Evolutionary conservation across 2,888 invertebrate species (phyloP).

Genomic region (Exephanes ischioxanthus): DNA sequence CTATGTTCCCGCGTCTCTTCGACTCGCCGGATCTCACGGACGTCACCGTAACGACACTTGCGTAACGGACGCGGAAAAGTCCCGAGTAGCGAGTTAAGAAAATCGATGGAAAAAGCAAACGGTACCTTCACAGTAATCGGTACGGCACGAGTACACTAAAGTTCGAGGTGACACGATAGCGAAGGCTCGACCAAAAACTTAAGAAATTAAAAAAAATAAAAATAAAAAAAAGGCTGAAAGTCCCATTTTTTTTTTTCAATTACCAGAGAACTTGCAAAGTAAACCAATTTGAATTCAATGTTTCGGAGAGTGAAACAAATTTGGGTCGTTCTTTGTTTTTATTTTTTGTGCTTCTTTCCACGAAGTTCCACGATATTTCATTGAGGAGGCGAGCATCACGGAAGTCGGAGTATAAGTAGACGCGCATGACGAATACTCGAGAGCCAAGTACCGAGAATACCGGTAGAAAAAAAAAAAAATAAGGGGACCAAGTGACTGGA

Average conservation of each 20-base stretch:
- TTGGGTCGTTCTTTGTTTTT: background rate
- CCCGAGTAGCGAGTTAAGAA: background rate
- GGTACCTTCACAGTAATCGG: background rate
- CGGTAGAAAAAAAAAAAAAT: slow-evolving; percentile 41
- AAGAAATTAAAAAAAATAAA: no score
- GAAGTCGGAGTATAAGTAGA: slow-evolving; percentile 20
- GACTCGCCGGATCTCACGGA: slow-evolving; percentile 32
- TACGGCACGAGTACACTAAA: background rate
- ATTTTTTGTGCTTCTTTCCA: background rate
- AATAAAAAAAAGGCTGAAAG: no score
- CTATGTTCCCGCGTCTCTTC: slow-evolving; percentile 39
- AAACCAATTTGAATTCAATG: no score
- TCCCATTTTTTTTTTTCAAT: no score
- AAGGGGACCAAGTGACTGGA: slow-evolving; percentile 33
- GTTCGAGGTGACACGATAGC: background rate
- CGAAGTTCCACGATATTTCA: background rate
- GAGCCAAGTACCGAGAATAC: slow-evolving; percentile 56
- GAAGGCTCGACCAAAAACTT: background rate
- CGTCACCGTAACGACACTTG: slow-evolving; percentile 5
- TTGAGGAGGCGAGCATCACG: background rate
- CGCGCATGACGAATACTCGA: slow-evolving; percentile 52
- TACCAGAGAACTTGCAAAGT: no score
- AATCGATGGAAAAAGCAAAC: slow-evolving; percentile 26
- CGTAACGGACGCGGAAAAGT: slow-evolving; percentile 30
- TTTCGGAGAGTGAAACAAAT: background rate